A percentile compares a stretch with the other conserved stretches of the same genome.
Evolutionary conservation across 2,113 vertebrate genomes (phyloP).

Genomic region (Thunnus thynnus): DNA sequence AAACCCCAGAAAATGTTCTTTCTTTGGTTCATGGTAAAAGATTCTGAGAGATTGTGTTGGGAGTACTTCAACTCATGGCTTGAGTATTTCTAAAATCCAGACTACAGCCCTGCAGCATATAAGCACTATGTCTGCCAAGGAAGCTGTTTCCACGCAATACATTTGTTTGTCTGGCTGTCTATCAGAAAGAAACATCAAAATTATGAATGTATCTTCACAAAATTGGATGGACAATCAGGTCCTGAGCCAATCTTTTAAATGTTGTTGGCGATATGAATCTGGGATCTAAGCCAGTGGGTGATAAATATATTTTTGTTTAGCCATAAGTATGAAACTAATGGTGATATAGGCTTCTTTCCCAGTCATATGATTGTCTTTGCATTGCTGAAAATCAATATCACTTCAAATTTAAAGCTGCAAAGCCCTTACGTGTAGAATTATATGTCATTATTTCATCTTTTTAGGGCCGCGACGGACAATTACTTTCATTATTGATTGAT

Average conservation of each 20-base stretch:
- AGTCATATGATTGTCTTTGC: neutral
- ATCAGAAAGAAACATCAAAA: constrained; percentile 1
- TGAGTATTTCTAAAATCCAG: neutral
- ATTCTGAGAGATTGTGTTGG: no score
- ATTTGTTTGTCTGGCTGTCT: constrained; percentile 9
- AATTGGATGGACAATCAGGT: constrained; percentile 7
- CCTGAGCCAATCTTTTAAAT: constrained; percentile 2
- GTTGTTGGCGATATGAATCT: neutral
- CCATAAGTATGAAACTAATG: neutral
- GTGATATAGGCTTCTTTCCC: neutral
- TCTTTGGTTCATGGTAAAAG: no score
- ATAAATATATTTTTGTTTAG: constrained; percentile 2
- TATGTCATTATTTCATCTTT: no score
- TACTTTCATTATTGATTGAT: neutral
- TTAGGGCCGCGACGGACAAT: neutral
- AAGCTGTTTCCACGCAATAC: neutral
- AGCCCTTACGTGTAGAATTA: neutral
- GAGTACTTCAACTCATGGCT: neutral
- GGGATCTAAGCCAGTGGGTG: neutral
- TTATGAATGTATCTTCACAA: constrained; percentile 2
- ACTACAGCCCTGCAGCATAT: neutral
- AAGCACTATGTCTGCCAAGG: constrained; percentile 4
- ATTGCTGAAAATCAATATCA: neutral
- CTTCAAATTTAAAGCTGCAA: neutral
- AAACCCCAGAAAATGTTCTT: no score